These are phyloP conservation scores for Acrocephalus kingi DNA, from an alignment of 2,113 vertebrate species.

Conservation along the genomic window DNA sequence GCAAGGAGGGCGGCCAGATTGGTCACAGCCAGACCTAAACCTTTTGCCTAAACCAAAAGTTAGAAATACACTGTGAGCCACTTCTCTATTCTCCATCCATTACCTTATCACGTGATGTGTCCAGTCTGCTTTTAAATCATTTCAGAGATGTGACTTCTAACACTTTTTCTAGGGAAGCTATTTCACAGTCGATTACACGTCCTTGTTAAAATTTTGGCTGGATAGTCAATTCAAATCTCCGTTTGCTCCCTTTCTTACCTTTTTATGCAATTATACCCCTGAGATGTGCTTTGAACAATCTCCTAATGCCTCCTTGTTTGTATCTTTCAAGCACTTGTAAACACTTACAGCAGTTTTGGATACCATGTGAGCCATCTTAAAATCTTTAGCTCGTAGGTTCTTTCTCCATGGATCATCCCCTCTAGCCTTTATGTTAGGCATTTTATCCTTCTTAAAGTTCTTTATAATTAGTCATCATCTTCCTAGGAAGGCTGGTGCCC, in stretches of 20 bases:
- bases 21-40: not conserved
- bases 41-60: not conserved
- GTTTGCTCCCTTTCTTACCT: constrained; percentile 6
- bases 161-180: constrained; percentile 37
- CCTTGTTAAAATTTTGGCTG: constrained; percentile 52
- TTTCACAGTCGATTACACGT: constrained; percentile 59
- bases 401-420: not conserved
- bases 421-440: not conserved
- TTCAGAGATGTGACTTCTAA: constrained; percentile 25
- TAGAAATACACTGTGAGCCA: not conserved
- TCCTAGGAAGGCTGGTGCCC: not conserved
- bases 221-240: constrained; percentile 25
- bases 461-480: constrained; percentile 9
- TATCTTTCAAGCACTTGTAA: not conserved
- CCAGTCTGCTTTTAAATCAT: constrained; percentile 37
- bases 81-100: not conserved
- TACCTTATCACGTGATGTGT: not conserved
- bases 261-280: constrained; percentile 31
- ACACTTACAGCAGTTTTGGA: not conserved
- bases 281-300: constrained; percentile 1
- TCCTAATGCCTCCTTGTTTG: not conserved
- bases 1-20: fast-evolving
- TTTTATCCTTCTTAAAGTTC: constrained; percentile 8
- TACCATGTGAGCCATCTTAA: not conserved
- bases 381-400: not conserved